A percentile compares a stretch with the other conserved stretches of the same genome.
phyloP scores from a whole-genome alignment of 2,113 vertebrate genomes.

The Heteronetta atricapilla region DNA sequence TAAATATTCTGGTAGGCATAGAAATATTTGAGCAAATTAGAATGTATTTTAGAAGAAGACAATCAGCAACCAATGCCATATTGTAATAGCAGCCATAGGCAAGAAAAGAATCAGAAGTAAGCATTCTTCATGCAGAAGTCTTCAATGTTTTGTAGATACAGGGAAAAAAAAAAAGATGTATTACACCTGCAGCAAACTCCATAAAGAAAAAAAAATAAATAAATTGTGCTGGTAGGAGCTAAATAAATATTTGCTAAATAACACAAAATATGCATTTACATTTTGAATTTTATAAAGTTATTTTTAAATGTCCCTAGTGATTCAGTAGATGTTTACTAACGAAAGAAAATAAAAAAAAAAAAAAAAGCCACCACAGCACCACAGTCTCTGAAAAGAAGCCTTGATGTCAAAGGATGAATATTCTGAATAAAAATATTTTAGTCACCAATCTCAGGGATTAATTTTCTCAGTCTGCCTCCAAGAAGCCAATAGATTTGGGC shows the following conservation, averaged over 20 bases:
- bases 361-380: rapidly evolving
- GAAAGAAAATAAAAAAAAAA: no score
- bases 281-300: not conserved
- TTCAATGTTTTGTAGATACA: not conserved
- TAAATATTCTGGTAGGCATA: not conserved
- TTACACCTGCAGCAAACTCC: not conserved
- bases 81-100: slow-evolving; percentile 27
- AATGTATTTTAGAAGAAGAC: not conserved
- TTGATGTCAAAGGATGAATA: not conserved
- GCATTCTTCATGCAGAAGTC: not conserved
- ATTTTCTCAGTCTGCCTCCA: not conserved
- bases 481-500: not conserved
- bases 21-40: not conserved
- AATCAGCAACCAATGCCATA: not conserved
- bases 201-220: not conserved
- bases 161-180: not conserved
- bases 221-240: not conserved
- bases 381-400: not conserved
- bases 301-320: not conserved
- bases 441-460: not conserved
- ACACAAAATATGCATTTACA: not conserved
- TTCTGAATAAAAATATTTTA: not conserved
- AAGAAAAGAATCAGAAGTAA: not conserved
- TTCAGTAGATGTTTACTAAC: not conserved
- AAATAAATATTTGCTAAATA: slow-evolving; percentile 40